Percentiles rank a stretch among this genome's conserved stretches.
These are phyloP conservation scores for Poeciliopsis gracilis DNA, from an alignment of 2,797 vertebrate species.

Conservation along the genomic window DNA sequence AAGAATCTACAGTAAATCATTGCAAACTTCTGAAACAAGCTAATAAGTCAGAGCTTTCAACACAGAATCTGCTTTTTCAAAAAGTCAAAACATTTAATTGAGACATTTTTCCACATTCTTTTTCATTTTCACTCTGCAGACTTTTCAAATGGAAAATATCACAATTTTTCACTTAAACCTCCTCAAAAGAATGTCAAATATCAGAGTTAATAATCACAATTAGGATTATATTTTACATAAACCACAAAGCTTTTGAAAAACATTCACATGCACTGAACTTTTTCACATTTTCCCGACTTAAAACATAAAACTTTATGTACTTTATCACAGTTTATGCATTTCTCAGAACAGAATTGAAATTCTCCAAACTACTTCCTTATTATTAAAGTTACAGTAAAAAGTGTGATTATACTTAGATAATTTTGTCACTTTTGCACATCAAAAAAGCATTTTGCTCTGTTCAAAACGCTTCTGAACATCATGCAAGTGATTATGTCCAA, in stretches of 20 bases:
- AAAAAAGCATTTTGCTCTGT: too few species aligned
- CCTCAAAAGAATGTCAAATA: not conserved
- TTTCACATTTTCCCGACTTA: not conserved
- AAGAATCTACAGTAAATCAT: not conserved
- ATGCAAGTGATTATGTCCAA: too few species aligned
- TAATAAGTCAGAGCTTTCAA: not conserved
- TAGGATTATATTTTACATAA: not conserved
- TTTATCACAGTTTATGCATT: too few species aligned
- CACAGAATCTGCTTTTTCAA: not conserved
- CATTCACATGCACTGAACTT: not conserved
- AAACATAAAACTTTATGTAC: not conserved
- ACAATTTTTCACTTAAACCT: not conserved
- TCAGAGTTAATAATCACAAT: not conserved
- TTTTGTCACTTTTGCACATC: too few species aligned
- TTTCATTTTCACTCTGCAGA: not conserved
- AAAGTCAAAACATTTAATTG: not conserved
- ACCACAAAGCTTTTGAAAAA: not conserved
- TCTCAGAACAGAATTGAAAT: too few species aligned
- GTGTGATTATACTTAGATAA: too few species aligned
- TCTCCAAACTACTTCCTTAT: too few species aligned
- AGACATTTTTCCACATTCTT: not conserved
- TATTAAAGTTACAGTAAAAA: too few species aligned
- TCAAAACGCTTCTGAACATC: too few species aligned
- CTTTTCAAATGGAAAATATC: not conserved
- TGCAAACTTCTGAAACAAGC: not conserved